Conservation (phyloP, 2,888 invertebrate genomes). For the Pandemis cinnamomeana region DNA sequence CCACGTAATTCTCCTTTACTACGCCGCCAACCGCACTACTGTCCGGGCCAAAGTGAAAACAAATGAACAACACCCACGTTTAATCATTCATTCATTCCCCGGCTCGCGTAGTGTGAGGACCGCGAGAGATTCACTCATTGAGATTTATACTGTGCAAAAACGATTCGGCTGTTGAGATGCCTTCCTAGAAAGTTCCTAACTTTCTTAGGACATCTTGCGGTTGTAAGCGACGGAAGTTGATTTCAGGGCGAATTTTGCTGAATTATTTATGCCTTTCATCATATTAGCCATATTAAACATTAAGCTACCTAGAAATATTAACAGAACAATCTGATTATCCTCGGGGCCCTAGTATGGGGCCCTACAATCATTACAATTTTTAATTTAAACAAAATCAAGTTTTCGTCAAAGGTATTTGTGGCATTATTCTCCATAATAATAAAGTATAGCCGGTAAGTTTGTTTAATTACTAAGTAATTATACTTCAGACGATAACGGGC, state of each 20-base stretch:
- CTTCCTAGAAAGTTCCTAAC: slow-evolving; percentile 27
- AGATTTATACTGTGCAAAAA: slow-evolving; percentile 66
- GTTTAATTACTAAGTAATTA: no score
- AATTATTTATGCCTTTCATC: not conserved
- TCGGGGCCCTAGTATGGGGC: no score
- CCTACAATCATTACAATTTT: no score
- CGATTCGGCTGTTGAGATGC: slow-evolving; percentile 30
- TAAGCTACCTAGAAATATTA: not conserved
- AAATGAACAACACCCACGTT: slow-evolving; percentile 77
- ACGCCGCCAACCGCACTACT: slow-evolving; percentile 62
- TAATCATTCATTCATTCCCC: slow-evolving; percentile 77
- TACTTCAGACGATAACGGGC: no score
- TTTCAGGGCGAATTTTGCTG: not conserved
- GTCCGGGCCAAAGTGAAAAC: slow-evolving; percentile 78
- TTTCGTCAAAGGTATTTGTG: no score
- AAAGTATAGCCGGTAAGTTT: no score
- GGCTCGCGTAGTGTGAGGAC: slow-evolving; percentile 49
- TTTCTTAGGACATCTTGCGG: slow-evolving; percentile 7
- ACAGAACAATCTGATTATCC: not conserved
- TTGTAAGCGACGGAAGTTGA: slow-evolving; percentile 13
- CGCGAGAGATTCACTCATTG: slow-evolving; percentile 66
- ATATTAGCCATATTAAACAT: not conserved
- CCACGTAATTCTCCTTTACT: slow-evolving; percentile 79
- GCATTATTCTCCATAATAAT: no score
- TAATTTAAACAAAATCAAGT: no score